Evolutionary conservation across 2,113 vertebrate species (phyloP), one percentile per base, ranked within the genome.

Genomic region (Gavia stellata): DNA sequence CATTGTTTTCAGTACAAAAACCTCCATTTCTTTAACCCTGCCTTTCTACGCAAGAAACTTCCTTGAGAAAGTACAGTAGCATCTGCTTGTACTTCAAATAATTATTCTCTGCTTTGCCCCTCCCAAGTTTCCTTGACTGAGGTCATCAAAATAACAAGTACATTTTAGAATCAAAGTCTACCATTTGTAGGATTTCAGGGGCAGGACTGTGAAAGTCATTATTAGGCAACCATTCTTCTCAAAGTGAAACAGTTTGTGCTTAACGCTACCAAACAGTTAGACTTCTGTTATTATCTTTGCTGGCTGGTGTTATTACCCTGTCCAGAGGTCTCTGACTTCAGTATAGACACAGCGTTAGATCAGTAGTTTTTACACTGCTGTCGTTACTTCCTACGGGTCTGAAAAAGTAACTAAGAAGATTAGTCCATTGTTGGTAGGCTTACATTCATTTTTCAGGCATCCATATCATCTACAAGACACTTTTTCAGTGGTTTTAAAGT

Each of bases 71-170:
- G 14, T 10, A 82, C 20, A 88, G 63, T 25, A 90, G 75, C 85
- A 90, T 96, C 74, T 90, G 71, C 91, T 83, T 61, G 40, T 68
- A 79, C 68, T 87, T 92, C 52, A 61, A 79, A 45, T 91, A 89
- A 86, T 78, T 67, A 66, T 19, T 75, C 47, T 79, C 68, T 52
- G 29, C 61, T 86, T 85, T 65, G 61, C 52, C 58, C 56, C 65
- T 92, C 72, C 52, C 11, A 65, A 53, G 28, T 67, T 86, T 63
- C 92, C 88, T 91, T 94, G 80, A 74, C 88, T 88, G 44, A 89
- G 88, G 77, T 81, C 63, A 92, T 42, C 21, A 81, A 92, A 94
- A 86, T 59, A 88, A 93, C 14, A 62, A 85, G 33, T n/a, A 89
- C 18, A 40, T 79, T 88, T 92, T 55, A 81, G 83, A 95, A 95